Base-by-base conservation (phyloP, 2,888 invertebrate species). In the Fragum fragum region DNA sequence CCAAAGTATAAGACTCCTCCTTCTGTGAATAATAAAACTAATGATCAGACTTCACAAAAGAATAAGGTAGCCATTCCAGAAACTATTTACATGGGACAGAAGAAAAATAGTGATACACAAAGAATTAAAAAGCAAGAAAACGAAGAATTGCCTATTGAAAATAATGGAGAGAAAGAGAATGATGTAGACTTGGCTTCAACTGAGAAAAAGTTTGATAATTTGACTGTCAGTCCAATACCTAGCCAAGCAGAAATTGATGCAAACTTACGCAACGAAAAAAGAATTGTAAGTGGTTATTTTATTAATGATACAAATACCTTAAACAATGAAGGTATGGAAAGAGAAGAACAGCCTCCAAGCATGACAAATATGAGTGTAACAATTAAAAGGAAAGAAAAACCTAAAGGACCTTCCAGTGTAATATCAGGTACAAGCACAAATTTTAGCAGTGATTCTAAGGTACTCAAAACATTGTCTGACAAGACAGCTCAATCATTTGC, bases 401-500 rank as follows among this genome's bases (percentile, higher is more conserved):
- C 1, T 36, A 66, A n/a, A 36, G 14, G 28, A n/a, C 47, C 55
- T 9, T 18, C 14, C n/a, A 32, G 32, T 71, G 14, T 32, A 21
- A 21, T 73, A 2, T 73, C 71, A 36, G 36, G 28, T 29, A 29
- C 70, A 21, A 32, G 53, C 11, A 52, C 69, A 29, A 75, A 52
- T 39, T 21, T 42, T 18, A 78, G 74, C n/a, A 73, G 52, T 29
- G 75, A 71, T 74, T 73, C 77, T 32, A 81, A 75, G 77, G 11
- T 75, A 71, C 2, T 66, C 11, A 83, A 83, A 42, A 52, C 53
- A n/a, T 66, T 83, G 11, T 77, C 76, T 11, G 74, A 83, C 42
- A 79, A 77, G 68, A 63, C 79, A 52, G 79, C 72, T 18, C 70
- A 74, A 42, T 83, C 83, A 32, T 83, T 83, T 75, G 53, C 69